Conservation (phyloP, 2,797 vertebrate species). For the Pygocentrus nattereri region DNA sequence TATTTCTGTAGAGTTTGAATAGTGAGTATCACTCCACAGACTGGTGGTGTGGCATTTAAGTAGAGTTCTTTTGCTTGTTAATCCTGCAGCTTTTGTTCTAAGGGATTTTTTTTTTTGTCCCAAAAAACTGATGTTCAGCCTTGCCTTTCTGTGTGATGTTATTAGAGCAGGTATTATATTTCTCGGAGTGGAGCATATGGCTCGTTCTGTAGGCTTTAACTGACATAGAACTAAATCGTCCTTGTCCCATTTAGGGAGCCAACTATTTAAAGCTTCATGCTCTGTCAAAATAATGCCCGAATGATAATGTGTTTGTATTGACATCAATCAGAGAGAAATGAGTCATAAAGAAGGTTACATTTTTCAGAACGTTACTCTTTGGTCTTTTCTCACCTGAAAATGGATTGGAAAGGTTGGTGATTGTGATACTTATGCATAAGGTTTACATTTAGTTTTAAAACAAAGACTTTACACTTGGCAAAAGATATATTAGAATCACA, state of each 20-base stretch:
- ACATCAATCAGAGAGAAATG: slow-evolving; percentile 29
- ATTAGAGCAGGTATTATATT: slow-evolving; percentile 33
- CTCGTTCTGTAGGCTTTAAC: slow-evolving; percentile 52
- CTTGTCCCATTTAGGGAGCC: slow-evolving; percentile 31
- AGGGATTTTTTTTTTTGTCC: too few relatives aligned
- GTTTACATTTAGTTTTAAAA: not conserved
- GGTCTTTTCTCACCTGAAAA: not conserved
- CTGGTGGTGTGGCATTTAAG: too few relatives aligned
- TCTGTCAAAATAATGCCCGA: slow-evolving; percentile 38
- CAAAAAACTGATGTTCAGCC: not conserved
- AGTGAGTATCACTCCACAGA: too few relatives aligned
- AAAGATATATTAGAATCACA: not conserved
- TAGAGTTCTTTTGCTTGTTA: too few relatives aligned
- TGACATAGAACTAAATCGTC: slow-evolving; percentile 48
- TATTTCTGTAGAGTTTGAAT: too few relatives aligned
- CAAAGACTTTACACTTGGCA: not conserved
- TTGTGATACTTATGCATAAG: not conserved
- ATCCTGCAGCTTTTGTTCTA: too few relatives aligned
- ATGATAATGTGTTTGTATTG: slow-evolving; percentile 28
- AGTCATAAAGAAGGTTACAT: not conserved
- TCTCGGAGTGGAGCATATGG: slow-evolving; percentile 35
- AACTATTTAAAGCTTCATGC: slow-evolving; percentile 39
- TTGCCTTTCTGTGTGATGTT: slow-evolving; percentile 17
- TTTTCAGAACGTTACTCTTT: not conserved
- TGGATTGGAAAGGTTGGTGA: not conserved